phyloP scores from a whole-genome alignment of 2,113 vertebrate species.

The Oreochromis tanganicae region DNA sequence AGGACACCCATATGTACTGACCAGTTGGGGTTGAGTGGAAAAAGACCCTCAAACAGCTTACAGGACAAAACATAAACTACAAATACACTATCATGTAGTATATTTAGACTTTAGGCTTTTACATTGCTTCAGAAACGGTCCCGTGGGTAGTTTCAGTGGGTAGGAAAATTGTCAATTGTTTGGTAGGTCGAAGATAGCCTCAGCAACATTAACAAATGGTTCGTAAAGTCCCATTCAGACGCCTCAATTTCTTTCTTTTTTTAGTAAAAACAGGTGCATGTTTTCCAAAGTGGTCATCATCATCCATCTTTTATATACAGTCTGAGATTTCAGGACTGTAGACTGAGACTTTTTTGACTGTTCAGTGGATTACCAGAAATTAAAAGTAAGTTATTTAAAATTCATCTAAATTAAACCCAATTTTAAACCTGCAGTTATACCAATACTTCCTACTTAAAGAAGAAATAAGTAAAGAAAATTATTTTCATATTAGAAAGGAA shows the following conservation, averaged over 20 bases:
- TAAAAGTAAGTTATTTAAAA: neutral
- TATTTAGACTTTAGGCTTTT: neutral
- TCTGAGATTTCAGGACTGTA: neutral
- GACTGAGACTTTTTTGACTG: neutral
- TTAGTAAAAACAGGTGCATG: neutral
- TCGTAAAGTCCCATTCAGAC: neutral
- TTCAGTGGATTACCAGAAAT: neutral
- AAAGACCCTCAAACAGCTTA: neutral
- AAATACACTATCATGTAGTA: neutral
- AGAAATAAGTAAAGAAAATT: neutral
- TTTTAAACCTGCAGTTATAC: neutral
- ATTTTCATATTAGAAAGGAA: accelerated
- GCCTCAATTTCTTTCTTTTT: neutral
- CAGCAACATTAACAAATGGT: neutral
- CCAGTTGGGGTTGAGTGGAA: neutral
- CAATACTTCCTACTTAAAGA: accelerated
- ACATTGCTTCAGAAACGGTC: neutral
- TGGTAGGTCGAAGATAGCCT: neutral
- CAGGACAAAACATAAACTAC: neutral
- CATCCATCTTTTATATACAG: neutral
- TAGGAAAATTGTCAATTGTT: accelerated
- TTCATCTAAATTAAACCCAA: neutral
- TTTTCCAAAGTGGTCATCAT: neutral
- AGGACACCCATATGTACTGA: neutral
- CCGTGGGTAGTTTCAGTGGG: neutral